Conservation (phyloP, 2,797 vertebrate genomes). For the Epinephelus coioides region DNA sequence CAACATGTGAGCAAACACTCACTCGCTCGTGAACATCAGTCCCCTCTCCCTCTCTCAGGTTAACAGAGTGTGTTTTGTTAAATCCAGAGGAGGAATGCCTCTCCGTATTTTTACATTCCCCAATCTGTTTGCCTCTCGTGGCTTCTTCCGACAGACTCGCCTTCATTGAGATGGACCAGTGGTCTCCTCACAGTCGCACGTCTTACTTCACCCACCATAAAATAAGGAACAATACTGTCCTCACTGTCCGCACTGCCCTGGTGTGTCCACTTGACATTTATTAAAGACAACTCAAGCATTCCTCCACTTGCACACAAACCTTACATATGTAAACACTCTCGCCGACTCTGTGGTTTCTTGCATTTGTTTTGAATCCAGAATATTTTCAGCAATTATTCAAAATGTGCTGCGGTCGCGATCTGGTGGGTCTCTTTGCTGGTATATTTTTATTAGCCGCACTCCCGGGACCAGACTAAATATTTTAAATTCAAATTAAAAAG, state of each 20-base stretch:
- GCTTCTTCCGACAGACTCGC: conserved; percentile 18
- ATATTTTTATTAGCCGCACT: conserved; percentile 66
- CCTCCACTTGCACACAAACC: conserved; percentile 9
- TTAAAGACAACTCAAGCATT: conserved; percentile 16
- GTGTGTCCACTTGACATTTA: not conserved
- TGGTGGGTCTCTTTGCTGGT: conserved; percentile 50
- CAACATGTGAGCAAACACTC: conserved; percentile 41
- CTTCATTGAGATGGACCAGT: not conserved
- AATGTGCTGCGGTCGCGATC: conserved; percentile 21
- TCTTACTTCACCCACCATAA: not conserved
- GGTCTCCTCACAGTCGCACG: not conserved
- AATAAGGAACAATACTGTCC: no score
- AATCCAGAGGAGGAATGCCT: conserved; percentile 41
- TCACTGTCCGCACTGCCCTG: not conserved
- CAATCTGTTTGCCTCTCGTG: conserved; percentile 50
- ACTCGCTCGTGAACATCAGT: not conserved
- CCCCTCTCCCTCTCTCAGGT: not conserved
- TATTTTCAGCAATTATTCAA: conserved; percentile 53
- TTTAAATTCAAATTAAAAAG: conserved; percentile 50
- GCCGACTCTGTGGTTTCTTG: not conserved
- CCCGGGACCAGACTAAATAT: conserved; percentile 62
- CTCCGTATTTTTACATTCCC: conserved; percentile 54
- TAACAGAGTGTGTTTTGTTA: conserved; percentile 60
- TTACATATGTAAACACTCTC: conserved; percentile 2
- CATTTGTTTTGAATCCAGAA: conserved; percentile 60